phyloP scores from a whole-genome alignment of 2,797 vertebrate genomes.

The Sus cebifrons region DNA sequence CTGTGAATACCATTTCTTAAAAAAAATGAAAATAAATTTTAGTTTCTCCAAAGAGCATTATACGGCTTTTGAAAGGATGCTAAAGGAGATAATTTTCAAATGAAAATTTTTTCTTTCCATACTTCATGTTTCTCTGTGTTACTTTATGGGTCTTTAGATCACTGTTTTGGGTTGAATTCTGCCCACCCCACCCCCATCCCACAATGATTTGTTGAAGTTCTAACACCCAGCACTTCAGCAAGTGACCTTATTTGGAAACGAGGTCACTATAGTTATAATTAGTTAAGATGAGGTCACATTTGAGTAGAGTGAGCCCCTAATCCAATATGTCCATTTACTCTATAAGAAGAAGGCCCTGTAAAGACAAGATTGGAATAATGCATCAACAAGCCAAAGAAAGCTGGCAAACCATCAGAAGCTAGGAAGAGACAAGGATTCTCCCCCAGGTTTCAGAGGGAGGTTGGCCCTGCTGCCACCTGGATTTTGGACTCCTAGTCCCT shows the following conservation, averaged over 20 bases:
- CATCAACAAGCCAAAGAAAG: conserved; percentile 52
- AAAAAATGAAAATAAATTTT: conserved; percentile 66
- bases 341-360: conserved; percentile 55
- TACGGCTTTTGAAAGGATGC: conserved; percentile 61
- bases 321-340: conserved; percentile 57
- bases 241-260: conserved; percentile 68
- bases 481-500: conserved; percentile 1
- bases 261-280: conserved; percentile 63
- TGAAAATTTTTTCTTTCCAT: conserved; percentile 49
- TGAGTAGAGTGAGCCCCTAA: conserved; percentile 48
- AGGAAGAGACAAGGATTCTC: background rate
- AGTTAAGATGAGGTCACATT: conserved; percentile 66
- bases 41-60: conserved; percentile 61
- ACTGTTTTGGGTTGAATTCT: conserved; percentile 55
- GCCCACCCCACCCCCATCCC: background rate
- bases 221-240: conserved; percentile 57
- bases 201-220: conserved; percentile 48
- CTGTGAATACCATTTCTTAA: conserved; percentile 60
- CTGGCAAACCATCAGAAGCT: conserved; percentile 49
- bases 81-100: conserved; percentile 60
- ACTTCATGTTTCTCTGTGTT: background rate
- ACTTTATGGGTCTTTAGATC: conserved; percentile 13
- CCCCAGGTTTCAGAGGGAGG: conserved; percentile 17
- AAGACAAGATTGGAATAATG: conserved; percentile 56
- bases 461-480: conserved; percentile 10